Evolutionary conservation across 2,888 invertebrate genomes (phyloP).

Genomic region (Mythimna vitellina): DNA sequence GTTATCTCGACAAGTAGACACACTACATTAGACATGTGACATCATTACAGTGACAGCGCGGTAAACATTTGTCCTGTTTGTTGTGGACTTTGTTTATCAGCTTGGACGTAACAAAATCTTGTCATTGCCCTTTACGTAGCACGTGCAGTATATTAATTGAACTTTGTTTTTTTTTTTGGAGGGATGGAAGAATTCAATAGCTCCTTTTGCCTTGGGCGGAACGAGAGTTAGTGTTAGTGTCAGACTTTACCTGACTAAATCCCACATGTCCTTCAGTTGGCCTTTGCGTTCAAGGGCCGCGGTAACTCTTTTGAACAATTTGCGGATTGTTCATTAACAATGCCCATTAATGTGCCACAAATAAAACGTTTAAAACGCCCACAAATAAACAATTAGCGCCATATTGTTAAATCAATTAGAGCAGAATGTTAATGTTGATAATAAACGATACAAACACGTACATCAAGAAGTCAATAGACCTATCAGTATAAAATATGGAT

Average conservation of each 20-base stretch:
- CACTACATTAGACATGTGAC: slow-evolving; percentile 85
- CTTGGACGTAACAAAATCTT: slow-evolving; percentile 61
- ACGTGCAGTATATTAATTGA: slow-evolving; percentile 23
- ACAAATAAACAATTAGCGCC: slow-evolving; percentile 19
- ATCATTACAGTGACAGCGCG: slow-evolving; percentile 83
- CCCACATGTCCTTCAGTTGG: too few relatives aligned
- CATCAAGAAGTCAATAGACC: slow-evolving; percentile 51
- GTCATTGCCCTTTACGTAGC: slow-evolving; percentile 51
- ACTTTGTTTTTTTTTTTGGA: too few relatives aligned
- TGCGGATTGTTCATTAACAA: not conserved
- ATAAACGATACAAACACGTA: slow-evolving; percentile 39
- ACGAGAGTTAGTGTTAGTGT: too few relatives aligned
- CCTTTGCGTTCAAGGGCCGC: too few relatives aligned
- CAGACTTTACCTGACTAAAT: too few relatives aligned
- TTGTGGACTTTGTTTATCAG: slow-evolving; percentile 71
- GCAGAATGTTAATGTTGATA: slow-evolving; percentile 37
- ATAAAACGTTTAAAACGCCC: slow-evolving; percentile 24
- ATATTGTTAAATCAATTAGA: slow-evolving; percentile 40
- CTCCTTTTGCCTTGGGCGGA: too few relatives aligned
- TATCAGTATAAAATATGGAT: slow-evolving; percentile 61
- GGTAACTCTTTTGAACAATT: too few relatives aligned
- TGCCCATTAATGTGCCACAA: slow-evolving; percentile 1
- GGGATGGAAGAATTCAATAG: too few relatives aligned
- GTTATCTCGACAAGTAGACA: slow-evolving; percentile 84
- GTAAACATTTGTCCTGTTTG: slow-evolving; percentile 74